phyloP scores from a whole-genome alignment of 2,113 vertebrate genomes.

The Orthonyx spaldingii region DNA sequence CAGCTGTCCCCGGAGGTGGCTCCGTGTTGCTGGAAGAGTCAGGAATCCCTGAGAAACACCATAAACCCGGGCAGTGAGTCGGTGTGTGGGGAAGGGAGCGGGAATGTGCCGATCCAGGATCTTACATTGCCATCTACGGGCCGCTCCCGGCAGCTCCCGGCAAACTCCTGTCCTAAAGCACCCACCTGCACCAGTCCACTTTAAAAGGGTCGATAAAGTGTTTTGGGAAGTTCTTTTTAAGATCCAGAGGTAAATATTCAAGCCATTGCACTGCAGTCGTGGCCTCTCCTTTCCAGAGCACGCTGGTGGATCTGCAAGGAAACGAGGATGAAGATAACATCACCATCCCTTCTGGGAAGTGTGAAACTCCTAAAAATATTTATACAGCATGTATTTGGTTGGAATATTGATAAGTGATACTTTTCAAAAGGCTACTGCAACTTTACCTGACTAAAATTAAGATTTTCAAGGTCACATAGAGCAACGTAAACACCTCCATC shows the following conservation, averaged over 20 bases:
- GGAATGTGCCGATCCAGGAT: neutral
- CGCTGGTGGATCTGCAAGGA: neutral
- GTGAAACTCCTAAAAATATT: neutral
- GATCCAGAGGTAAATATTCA: neutral
- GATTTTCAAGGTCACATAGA: neutral
- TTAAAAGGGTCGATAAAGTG: rapidly evolving
- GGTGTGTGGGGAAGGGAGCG: rapidly evolving
- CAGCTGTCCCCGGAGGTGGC: neutral
- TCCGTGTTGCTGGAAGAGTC: neutral
- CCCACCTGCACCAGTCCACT: rapidly evolving
- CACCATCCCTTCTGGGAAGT: neutral
- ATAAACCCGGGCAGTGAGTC: rapidly evolving
- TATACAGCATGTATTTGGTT: neutral
- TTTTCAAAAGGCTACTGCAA: neutral
- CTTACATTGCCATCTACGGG: conserved; percentile 53
- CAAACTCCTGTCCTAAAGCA: rapidly evolving
- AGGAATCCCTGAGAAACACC: rapidly evolving
- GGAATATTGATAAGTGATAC: neutral
- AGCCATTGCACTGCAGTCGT: rapidly evolving
- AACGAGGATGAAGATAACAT: rapidly evolving
- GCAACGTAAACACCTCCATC: neutral
- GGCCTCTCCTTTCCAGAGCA: neutral
- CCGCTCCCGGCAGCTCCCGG: neutral
- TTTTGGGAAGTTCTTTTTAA: rapidly evolving
- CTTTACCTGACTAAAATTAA: neutral